Base-by-base conservation (phyloP, 2,888 invertebrate species). In the Lithosia quadra region DNA sequence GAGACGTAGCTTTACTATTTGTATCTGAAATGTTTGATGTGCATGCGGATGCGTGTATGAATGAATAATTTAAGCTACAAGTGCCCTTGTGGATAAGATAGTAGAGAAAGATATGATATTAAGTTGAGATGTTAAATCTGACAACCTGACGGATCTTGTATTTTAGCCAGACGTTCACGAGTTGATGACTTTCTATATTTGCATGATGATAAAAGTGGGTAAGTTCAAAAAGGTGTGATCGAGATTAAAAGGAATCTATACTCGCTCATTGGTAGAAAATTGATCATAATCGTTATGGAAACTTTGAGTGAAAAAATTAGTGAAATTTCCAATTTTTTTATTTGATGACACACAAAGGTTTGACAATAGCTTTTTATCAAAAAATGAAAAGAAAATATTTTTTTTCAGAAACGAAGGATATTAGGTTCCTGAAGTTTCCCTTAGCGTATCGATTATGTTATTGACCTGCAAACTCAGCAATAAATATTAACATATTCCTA, bases 91-190 rank as follows among this genome's bases (percentile, higher is more conserved):
- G 34, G 53, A 63, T 63, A 63, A 53, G 53, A 63, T 53, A 63
- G 18, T 13, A 34, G 9, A 63, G 22, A 22, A 24, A 18, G 18
- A 18, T 22, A 63, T 22, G 22, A 55, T 36, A 63, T 22, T 33
- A 55, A 4, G 55, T 36, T 34, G 34, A 22, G 8, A 64, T n/a
- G 39, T 64, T 57, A 64, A 49, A 33, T 64, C 36, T 64, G 57
- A 43, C 57, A 57, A 28, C 7, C 39, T 28, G 13, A 43, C 39
- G 39, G 57, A 18, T 57, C 56, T 49, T 49, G n/a, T 49, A 24
- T 22, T 64, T 64, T 55, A 15, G n/a, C 53, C 63, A 21, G 22
- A 55, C 55, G n/a, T 24, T 33, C 18, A 63, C 33, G 22, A 5
- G 22, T 22, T 63, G 22, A 55, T 13, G 34, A 33, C 21, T 49